A percentile compares a stretch with the other conserved stretches of the same genome.
Conservation (phyloP, 1,140 invertebrate genomes). For the Cyrtorhinus lividipennis region DNA sequence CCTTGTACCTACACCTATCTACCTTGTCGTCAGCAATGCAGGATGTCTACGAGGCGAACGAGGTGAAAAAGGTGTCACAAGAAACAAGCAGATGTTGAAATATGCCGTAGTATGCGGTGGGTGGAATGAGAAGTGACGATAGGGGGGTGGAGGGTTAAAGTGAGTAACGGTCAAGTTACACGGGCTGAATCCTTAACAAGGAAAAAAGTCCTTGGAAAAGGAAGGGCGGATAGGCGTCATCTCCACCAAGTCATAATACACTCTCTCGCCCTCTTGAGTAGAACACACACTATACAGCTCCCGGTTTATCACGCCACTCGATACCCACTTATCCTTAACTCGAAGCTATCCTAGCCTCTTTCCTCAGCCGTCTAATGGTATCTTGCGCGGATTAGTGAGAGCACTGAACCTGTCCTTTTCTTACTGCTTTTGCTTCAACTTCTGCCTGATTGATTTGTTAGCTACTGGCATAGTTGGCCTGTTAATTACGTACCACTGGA, state of each 20-base stretch:
- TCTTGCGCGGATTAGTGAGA: no score
- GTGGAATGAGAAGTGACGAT: no score
- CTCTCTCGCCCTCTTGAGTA: not conserved
- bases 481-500: no score
- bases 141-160: not conserved
- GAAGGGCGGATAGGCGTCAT: not conserved
- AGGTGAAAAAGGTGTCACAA: not conserved
- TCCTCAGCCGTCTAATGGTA: no score
- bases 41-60: not conserved
- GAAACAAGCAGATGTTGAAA: not conserved
- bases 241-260: not conserved
- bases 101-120: no score
- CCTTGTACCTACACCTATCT: no score
- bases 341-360: no score
- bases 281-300: not conserved
- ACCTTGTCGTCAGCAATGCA: not conserved
- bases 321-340: not conserved
- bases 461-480: no score
- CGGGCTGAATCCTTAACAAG: not conserved
- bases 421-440: no score
- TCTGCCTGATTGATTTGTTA: no score
- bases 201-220: not conserved
- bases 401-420: no score
- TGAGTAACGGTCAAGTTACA: not conserved
- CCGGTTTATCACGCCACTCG: not conserved